phyloP scores from a whole-genome alignment of 2,888 invertebrate genomes.

The Mellilla xanthometata region DNA sequence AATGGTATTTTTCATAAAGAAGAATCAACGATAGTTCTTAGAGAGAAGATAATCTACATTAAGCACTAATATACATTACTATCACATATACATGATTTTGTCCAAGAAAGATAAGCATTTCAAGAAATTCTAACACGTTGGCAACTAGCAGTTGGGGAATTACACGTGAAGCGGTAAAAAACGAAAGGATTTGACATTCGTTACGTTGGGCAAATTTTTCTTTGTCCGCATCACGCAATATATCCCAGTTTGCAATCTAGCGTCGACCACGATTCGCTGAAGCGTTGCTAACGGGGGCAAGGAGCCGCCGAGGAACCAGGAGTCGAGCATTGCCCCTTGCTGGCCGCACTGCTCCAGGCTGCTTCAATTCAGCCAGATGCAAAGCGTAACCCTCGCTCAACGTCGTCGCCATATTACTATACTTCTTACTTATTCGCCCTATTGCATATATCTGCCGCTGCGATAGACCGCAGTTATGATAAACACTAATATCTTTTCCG shows the following conservation, averaged over 20 bases:
- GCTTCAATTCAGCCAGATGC: slow-evolving; percentile 91
- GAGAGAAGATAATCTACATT: slow-evolving; percentile 29
- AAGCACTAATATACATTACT: slow-evolving; percentile 35
- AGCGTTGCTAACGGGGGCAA: slow-evolving; percentile 85
- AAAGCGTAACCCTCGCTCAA: slow-evolving; percentile 95
- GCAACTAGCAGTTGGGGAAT: slow-evolving; percentile 21
- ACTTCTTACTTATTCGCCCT: slow-evolving; percentile 95
- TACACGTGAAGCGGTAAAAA: too few relatives aligned
- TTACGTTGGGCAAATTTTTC: too few relatives aligned
- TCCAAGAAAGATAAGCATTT: slow-evolving; percentile 39
- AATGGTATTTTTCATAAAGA: neutral
- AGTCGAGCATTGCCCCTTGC: slow-evolving; percentile 97
- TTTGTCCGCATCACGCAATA: too few relatives aligned
- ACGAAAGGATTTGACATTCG: too few relatives aligned
- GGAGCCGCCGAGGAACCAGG: slow-evolving; percentile 94
- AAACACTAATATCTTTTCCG: slow-evolving; percentile 98
- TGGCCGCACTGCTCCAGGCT: slow-evolving; percentile 94
- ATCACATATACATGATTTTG: slow-evolving; percentile 44
- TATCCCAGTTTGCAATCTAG: slow-evolving; percentile 42
- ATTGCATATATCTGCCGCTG: slow-evolving; percentile 97
- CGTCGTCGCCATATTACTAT: slow-evolving; percentile 91
- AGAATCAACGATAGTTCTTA: slow-evolving; percentile 4
- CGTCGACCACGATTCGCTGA: slow-evolving; percentile 56
- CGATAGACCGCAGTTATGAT: slow-evolving; percentile 93
- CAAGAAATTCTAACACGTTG: slow-evolving; percentile 30